Conservation (phyloP, 2,888 invertebrate genomes). For the Odiellus spinosus region DNA sequence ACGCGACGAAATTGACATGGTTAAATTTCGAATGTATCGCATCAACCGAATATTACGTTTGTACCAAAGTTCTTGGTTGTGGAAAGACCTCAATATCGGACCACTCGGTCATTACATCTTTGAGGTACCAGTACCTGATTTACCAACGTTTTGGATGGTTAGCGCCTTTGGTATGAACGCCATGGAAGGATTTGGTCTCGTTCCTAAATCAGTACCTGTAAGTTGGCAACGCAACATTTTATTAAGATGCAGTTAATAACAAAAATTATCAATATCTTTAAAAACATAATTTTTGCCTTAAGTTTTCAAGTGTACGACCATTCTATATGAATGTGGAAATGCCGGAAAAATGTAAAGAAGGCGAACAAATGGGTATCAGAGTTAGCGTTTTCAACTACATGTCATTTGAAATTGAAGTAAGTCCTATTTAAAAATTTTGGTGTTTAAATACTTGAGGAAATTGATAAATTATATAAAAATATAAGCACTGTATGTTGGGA, state of each 20-base stretch:
- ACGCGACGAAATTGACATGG: slow-evolving; percentile 11
- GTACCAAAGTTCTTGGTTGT: slow-evolving; percentile 88
- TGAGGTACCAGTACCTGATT: slow-evolving; percentile 62
- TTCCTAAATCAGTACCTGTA: slow-evolving; percentile 57
- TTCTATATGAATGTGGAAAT: slow-evolving; percentile 92
- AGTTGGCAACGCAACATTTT: slow-evolving; percentile 13
- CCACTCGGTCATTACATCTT: slow-evolving; percentile 78
- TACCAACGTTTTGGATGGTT: slow-evolving; percentile 82
- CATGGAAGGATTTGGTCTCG: slow-evolving; percentile 69
- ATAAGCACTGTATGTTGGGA: neutral
- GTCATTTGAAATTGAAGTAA: slow-evolving; percentile 45
- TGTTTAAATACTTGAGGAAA: too few relatives aligned
- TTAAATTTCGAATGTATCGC: slow-evolving; percentile 32
- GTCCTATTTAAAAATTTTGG: neutral
- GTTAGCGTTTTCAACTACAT: slow-evolving; percentile 90
- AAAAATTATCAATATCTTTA: too few relatives aligned
- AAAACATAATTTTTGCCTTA: slow-evolving; percentile 17
- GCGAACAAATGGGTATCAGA: slow-evolving; percentile 83
- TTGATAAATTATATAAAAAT: neutral
- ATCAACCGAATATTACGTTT: slow-evolving; percentile 76
- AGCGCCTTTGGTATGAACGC: slow-evolving; percentile 82
- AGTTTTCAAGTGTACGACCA: slow-evolving; percentile 76
- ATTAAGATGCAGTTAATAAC: too few relatives aligned
- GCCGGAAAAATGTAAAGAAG: slow-evolving; percentile 62
- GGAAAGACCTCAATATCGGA: slow-evolving; percentile 80